A percentile compares a stretch with the other conserved stretches of the same genome.
Conservation (phyloP, 2,113 vertebrate genomes). For the Panurus biarmicus region DNA sequence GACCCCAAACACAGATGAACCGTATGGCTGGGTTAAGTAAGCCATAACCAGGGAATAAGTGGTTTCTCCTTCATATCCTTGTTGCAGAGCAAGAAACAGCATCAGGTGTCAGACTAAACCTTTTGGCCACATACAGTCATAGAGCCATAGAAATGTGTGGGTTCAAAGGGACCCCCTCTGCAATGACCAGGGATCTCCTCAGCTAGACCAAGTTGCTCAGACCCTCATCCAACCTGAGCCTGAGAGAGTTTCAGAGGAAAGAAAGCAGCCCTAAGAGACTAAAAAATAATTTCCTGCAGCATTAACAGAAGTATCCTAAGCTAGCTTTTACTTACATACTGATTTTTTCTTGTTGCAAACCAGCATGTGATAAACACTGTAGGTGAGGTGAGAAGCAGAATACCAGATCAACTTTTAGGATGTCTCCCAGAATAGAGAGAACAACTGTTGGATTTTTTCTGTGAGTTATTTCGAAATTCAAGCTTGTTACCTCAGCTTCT, state of each 20-base stretch:
- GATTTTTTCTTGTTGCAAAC: background rate
- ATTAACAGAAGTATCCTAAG: rapidly evolving
- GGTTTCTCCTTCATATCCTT: background rate
- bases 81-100: background rate
- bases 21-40: background rate
- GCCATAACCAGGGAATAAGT: too few relatives aligned
- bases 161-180: background rate
- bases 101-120: background rate
- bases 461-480: background rate
- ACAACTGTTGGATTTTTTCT: background rate
- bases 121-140: background rate
- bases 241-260: background rate
- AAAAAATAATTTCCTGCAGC: background rate
- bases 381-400: background rate
- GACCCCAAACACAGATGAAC: background rate
- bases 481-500: background rate
- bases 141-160: background rate
- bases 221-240: background rate
- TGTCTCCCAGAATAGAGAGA: background rate
- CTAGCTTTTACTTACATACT: background rate
- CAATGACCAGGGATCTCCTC: background rate
- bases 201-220: background rate
- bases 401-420: background rate
- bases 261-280: background rate
- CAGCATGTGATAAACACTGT: background rate